A percentile compares a stretch with the other conserved stretches of the same genome.
Evolutionary conservation across 2,113 vertebrate species (phyloP).

Genomic region (Corythornis madagascariensis): DNA sequence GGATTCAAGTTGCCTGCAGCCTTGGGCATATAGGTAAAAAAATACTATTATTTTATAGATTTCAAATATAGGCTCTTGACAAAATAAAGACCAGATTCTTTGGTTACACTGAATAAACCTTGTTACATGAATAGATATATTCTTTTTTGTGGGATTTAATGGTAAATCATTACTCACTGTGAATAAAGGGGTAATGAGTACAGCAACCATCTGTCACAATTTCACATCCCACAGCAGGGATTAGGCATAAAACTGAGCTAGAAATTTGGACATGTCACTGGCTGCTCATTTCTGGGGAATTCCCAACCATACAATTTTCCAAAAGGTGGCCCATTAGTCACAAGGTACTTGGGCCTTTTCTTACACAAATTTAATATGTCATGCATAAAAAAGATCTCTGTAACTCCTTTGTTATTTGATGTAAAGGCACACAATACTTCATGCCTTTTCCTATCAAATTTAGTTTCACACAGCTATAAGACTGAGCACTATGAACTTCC

Average conservation of each 20-base stretch:
- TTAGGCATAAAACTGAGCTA: not conserved
- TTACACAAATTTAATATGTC: not conserved
- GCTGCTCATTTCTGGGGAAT: not conserved
- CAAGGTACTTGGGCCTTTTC: not conserved
- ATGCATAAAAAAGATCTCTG: not conserved
- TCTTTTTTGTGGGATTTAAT: constrained; percentile 47
- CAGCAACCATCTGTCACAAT: constrained; percentile 33
- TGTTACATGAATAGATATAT: constrained; percentile 17
- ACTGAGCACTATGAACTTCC: not conserved
- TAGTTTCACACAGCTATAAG: not conserved
- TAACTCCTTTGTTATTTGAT: not conserved
- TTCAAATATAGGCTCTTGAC: constrained; percentile 18
- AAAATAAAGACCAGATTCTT: constrained; percentile 38
- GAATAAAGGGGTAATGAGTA: constrained; percentile 31
- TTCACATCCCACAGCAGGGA: constrained; percentile 5
- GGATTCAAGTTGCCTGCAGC: not conserved
- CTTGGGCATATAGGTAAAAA: not conserved
- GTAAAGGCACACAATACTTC: not conserved
- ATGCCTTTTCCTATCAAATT: not conserved
- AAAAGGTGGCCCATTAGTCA: not conserved
- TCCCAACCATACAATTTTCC: not conserved
- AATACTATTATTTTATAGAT: constrained; percentile 27
- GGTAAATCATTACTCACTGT: constrained; percentile 57
- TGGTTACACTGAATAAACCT: constrained; percentile 38
- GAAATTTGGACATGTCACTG: not conserved